phyloP scores from a whole-genome alignment of 2,797 vertebrate species.

The Characodon lateralis region DNA sequence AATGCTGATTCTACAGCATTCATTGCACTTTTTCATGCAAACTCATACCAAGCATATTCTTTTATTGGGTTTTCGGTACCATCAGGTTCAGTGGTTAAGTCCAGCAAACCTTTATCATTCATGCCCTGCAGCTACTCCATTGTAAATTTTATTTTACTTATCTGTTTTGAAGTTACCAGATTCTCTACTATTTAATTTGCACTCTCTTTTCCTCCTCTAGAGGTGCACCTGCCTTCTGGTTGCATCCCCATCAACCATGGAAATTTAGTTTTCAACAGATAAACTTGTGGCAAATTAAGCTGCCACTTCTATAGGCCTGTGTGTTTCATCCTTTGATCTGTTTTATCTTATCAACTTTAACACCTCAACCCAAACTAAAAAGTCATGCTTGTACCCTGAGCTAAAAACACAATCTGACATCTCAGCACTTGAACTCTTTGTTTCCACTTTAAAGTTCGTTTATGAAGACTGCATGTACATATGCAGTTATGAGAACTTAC shows the following conservation, averaged over 20 bases:
- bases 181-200: neutral
- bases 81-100: neutral
- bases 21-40: neutral
- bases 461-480: no score
- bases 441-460: slow-evolving; percentile 8
- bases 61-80: slow-evolving; percentile 16
- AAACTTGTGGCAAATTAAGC: neutral
- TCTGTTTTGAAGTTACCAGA: neutral
- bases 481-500: no score
- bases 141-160: neutral
- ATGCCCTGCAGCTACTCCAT: neutral
- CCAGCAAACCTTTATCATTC: neutral
- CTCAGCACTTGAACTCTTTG: slow-evolving; percentile 6
- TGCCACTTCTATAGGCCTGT: neutral
- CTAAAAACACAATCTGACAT: neutral
- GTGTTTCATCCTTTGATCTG: neutral
- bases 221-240: neutral
- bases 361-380: neutral
- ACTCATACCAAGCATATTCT: slow-evolving; percentile 11
- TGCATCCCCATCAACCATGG: neutral
- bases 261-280: neutral
- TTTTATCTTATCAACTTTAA: neutral
- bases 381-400: neutral
- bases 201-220: neutral
- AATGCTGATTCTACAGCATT: neutral